These are phyloP conservation scores for Morphnarchus princeps DNA, from an alignment of 2,113 vertebrate genomes.

Conservation along the genomic window DNA sequence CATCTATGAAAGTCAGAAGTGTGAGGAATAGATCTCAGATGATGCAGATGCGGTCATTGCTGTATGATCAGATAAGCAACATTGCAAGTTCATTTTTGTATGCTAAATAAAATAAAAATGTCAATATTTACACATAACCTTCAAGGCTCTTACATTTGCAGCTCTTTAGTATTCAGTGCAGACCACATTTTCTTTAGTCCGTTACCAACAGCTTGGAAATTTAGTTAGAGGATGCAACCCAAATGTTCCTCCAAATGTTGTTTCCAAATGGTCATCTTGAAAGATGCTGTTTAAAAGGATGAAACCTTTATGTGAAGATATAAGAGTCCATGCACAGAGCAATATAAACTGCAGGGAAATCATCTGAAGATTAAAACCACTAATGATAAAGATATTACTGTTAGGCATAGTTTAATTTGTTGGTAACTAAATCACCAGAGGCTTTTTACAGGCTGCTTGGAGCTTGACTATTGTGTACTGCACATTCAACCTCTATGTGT, in stretches of 20 bases:
- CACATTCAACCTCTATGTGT: slow-evolving; percentile 67
- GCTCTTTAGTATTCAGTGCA: slow-evolving; percentile 81
- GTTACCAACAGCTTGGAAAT: slow-evolving; percentile 85
- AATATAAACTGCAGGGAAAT: slow-evolving; percentile 54
- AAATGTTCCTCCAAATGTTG: slow-evolving; percentile 86
- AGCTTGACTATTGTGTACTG: slow-evolving; percentile 56
- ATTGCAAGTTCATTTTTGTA: slow-evolving; percentile 66
- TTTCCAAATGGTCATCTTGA: slow-evolving; percentile 82
- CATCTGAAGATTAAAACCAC: slow-evolving; percentile 58
- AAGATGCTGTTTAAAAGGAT: slow-evolving; percentile 68
- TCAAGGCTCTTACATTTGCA: slow-evolving; percentile 73
- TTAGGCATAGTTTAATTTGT: slow-evolving; percentile 62
- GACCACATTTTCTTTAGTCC: slow-evolving; percentile 78
- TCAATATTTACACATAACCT: slow-evolving; percentile 83
- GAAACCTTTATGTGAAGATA: slow-evolving; percentile 62
- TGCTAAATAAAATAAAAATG: slow-evolving; percentile 79
- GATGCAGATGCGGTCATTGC: slow-evolving; percentile 41
- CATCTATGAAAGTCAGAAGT: slow-evolving; percentile 71
- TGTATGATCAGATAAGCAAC: slow-evolving; percentile 69
- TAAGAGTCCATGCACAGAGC: slow-evolving; percentile 36
- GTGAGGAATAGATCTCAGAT: slow-evolving; percentile 51
- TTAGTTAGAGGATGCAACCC: slow-evolving; percentile 86
- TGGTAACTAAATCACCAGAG: slow-evolving; percentile 65
- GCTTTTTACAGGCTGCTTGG: slow-evolving; percentile 61
- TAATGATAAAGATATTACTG: slow-evolving; percentile 65